These are phyloP conservation scores for Pseudomugil gertrudae DNA, from an alignment of 2,797 vertebrate genomes.

Conservation along the genomic window DNA sequence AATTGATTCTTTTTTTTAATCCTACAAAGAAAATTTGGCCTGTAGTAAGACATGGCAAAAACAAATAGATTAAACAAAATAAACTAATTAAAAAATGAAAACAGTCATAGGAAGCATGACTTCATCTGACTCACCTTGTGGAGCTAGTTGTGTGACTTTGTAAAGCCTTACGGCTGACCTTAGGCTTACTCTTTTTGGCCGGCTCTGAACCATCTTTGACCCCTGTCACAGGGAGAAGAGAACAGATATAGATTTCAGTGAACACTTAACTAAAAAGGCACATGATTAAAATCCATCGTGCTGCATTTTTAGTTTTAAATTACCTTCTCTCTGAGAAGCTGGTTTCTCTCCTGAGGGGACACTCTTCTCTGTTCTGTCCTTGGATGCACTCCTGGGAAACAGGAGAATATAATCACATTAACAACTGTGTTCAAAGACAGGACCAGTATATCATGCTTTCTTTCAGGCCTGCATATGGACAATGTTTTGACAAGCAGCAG, in stretches of 20 bases:
- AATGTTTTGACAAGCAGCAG: conserved; percentile 11
- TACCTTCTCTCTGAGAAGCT: conserved; percentile 73
- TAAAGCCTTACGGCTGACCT: conserved; percentile 70
- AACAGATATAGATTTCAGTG: conserved; percentile 23
- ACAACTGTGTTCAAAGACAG: conserved; percentile 55
- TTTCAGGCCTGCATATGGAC: conserved; percentile 10
- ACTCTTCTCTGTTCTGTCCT: conserved; percentile 69
- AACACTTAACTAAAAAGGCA: conserved; percentile 35
- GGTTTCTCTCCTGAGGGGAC: conserved; percentile 68
- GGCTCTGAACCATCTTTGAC: conserved; percentile 54
- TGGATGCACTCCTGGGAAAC: conserved; percentile 70
- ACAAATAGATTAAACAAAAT: neutral
- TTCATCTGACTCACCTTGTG: conserved; percentile 50
- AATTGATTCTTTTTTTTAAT: neutral
- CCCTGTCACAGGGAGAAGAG: conserved; percentile 7
- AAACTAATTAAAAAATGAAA: no score
- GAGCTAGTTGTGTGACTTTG: conserved; percentile 34
- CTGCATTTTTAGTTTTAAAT: conserved; percentile 38
- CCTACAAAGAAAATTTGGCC: neutral
- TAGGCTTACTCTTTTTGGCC: conserved; percentile 60
- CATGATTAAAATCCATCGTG: conserved; percentile 33
- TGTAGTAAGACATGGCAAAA: neutral
- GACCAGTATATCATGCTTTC: neutral
- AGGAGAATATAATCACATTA: conserved; percentile 59
- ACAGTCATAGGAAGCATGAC: neutral